Evolutionary conservation across 1,140 invertebrate genomes (phyloP).

Genomic region (Drosophila sturtevanti): DNA sequence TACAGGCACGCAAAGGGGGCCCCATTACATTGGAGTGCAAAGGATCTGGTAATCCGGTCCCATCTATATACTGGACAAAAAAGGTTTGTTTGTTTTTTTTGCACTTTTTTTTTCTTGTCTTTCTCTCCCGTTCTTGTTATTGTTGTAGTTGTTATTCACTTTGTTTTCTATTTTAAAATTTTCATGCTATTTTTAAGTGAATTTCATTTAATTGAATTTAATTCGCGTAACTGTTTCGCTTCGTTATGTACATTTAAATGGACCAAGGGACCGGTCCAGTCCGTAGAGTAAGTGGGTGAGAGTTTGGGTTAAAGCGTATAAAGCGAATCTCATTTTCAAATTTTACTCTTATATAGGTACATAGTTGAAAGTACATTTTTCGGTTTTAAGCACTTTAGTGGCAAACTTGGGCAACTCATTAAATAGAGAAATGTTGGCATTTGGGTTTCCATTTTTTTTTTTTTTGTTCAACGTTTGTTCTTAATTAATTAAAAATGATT

Average conservation of each 20-base stretch:
- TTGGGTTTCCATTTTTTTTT: too few relatives aligned
- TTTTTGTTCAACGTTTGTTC: slow-evolving; percentile 15
- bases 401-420: slow-evolving; percentile 16
- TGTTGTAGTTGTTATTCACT: neutral
- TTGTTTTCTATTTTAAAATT: slow-evolving; percentile 21
- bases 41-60: slow-evolving; percentile 88
- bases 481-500: slow-evolving; percentile 51
- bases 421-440: slow-evolving; percentile 23
- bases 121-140: neutral
- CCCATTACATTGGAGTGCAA: slow-evolving; percentile 87
- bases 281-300: too few relatives aligned
- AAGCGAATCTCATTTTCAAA: slow-evolving; percentile 39
- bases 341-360: slow-evolving; percentile 34
- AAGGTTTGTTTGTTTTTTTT: slow-evolving; percentile 83
- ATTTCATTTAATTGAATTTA: slow-evolving; percentile 68
- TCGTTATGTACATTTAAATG: slow-evolving; percentile 62
- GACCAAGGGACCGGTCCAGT: neutral
- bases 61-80: slow-evolving; percentile 87
- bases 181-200: slow-evolving; percentile 47
- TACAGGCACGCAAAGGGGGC: slow-evolving; percentile 86
- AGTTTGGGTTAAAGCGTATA: too few relatives aligned
- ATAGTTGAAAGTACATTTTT: neutral
- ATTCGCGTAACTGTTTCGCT: slow-evolving; percentile 47
- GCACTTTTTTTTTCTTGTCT: neutral
- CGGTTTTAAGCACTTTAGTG: slow-evolving; percentile 36